Base-by-base conservation (phyloP, 2,113 vertebrate genomes). In the Macrotis lagotis region DNA sequence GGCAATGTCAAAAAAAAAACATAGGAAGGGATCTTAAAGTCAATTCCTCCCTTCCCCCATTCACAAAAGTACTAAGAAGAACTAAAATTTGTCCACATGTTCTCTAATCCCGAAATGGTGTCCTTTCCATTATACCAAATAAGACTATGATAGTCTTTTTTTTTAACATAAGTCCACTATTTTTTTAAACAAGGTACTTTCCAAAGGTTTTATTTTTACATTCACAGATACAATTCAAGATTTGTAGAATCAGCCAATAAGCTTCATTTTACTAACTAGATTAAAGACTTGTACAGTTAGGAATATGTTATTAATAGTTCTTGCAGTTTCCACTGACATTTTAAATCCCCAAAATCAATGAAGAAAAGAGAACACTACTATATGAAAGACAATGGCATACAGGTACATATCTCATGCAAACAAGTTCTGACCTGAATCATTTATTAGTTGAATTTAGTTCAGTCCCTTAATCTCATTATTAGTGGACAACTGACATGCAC, bases 181-280 rank as follows among this genome's bases (percentile, higher is more conserved):
- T 94, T 94, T 92, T 96, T 92, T 94, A 88, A 49, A 91, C 93
- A 93, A 94, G 48, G 93, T 93, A 95, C 95, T 96, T 97, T 95
- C 93, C 89, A 91, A 97, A 96, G 96, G 97, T 96, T 95, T 96
- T 93, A 94, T 97, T 96, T 97, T 97, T 95, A 96, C 94, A 97
- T 95, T 92, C 89, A 95, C 93, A 96, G 97, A 96, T 55, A 96
- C 10, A 95, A 96, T n/a, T 90, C 50, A 51, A 88, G n/a, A 55
- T 53, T 66, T 51, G 92, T 53, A 92, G 94, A 96, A 91, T 95
- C 5, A 47, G 95, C 50, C 48, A 93, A 55, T n/a, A 93, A 91
- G 89, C 90, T 91, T 25, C 24, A 96, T 28, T 44, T 88, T 93
- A 93, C 55, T 92, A 95, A 92, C 49, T 83, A 95, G 89, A 88